Evolutionary conservation across 2,797 vertebrate genomes (phyloP), one percentile per base, ranked within the genome.

Genomic region (Sardinella longiceps): DNA sequence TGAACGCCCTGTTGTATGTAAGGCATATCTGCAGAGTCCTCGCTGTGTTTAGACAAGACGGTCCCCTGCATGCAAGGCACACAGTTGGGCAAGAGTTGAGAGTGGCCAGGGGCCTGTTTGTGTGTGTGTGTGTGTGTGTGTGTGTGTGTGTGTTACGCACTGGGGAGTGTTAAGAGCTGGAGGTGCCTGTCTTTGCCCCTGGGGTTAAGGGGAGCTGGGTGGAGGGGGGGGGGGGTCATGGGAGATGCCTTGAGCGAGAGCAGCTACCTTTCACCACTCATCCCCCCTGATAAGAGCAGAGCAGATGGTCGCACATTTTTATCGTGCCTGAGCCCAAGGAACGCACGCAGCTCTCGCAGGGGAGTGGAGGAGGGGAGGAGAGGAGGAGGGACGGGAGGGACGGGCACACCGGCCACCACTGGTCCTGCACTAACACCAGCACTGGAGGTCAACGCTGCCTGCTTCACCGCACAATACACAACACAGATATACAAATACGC

Each of bases 301-400:
- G 91, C 85, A 93, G 86, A 92, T 91, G 88, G 87, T 90, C 88
- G 91, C 87, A 92, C 80, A 90, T 94, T 94, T 94, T 95, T 92
- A 89, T 91, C 88, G 86, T 82, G 86, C 82, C 92, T 92, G 83
- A 85, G 84, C 86, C 91, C 87, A 89, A 23, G 89, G 85, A 53
- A 63, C 51, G 46, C 86, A 84, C 58, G 56, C 51, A 53, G 51
- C 83, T 84, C 86, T 87, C 82, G 46, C 66, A 88, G n/a, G 66
- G 66, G 30, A n/a, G 23, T 3, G 20, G 3, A 18, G 23, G 53
- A 23, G 20, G 53, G 20, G 18, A 12, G 18, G 66, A 39, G 14
- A 18, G 30, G 14, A 15, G 4, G 46, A 10, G 18, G 70, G 46
- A 12, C 23, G 15, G 20, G 70, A n/a, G 33, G 33, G 37, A 6